These are phyloP conservation scores for Melanophora roralis DNA, from an alignment of 2,888 invertebrate species.

Conservation along the genomic window DNA sequence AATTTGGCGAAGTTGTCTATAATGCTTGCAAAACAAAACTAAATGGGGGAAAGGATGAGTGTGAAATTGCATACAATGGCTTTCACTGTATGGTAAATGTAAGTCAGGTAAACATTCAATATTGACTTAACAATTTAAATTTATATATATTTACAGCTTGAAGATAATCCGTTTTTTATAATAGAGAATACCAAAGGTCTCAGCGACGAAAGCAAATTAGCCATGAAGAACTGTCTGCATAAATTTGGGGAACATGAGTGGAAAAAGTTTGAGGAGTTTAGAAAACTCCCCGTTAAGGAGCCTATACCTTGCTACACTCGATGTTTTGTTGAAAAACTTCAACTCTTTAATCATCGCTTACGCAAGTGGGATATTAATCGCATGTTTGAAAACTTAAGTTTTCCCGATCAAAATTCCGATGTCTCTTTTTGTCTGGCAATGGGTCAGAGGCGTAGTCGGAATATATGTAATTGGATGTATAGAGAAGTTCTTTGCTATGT, in stretches of 20 bases:
- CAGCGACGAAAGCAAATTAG: conserved; percentile 66
- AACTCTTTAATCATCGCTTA: conserved; percentile 67
- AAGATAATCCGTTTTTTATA: conserved; percentile 71
- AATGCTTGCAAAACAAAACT: conserved; percentile 69
- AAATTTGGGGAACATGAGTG: conserved; percentile 68
- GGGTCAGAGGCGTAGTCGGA: conserved; percentile 59
- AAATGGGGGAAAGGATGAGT: conserved; percentile 60
- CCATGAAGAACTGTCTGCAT: conserved; percentile 71
- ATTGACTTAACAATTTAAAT: neutral
- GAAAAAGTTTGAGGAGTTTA: conserved; percentile 65
- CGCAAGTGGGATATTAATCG: conserved; percentile 67
- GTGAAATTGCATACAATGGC: conserved; percentile 70
- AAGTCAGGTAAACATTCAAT: conserved; percentile 55
- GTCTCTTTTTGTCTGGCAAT: conserved; percentile 60
- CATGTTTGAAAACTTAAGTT: conserved; percentile 66
- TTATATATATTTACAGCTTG: conserved; percentile 64
- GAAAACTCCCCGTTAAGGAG: conserved; percentile 67
- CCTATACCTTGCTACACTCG: conserved; percentile 72
- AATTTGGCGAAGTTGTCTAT: conserved; percentile 69
- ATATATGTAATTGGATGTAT: conserved; percentile 65
- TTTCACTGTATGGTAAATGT: conserved; percentile 72
- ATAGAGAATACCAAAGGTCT: conserved; percentile 69
- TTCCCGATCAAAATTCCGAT: conserved; percentile 63
- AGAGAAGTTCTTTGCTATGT: conserved; percentile 70
- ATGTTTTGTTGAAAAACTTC: conserved; percentile 68